Conservation (phyloP, 1,140 invertebrate genomes). For the Luehdorfia chinensis region DNA sequence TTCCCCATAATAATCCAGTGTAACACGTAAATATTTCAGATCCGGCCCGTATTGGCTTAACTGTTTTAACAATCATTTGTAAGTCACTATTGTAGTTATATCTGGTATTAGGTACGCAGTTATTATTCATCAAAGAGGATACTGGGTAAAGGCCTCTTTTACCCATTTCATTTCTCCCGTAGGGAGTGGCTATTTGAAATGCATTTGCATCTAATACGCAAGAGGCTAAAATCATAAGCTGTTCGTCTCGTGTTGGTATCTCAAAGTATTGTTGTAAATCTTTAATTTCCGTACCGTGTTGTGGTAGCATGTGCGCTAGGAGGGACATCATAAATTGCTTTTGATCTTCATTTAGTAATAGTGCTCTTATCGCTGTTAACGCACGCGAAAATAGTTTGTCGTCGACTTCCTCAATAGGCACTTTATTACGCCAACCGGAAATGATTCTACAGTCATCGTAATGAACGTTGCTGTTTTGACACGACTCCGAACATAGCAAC, state of each 20-base stretch:
- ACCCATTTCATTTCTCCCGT: slow-evolving; percentile 74
- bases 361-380: slow-evolving; percentile 79
- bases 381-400: slow-evolving; percentile 72
- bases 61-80: slow-evolving; percentile 81
- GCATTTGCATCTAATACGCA: slow-evolving; percentile 85
- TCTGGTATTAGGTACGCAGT: slow-evolving; percentile 85
- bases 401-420: slow-evolving; percentile 68
- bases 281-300: slow-evolving; percentile 78
- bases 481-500: slow-evolving; percentile 78
- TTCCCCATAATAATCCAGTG: slow-evolving; percentile 85
- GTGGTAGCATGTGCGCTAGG: slow-evolving; percentile 75
- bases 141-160: slow-evolving; percentile 85
- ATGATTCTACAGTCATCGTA: slow-evolving; percentile 79
- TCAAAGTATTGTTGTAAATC: slow-evolving; percentile 79
- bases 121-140: slow-evolving; percentile 85
- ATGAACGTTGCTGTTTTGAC: slow-evolving; percentile 77
- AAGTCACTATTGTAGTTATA: slow-evolving; percentile 80
- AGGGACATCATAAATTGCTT: slow-evolving; percentile 77
- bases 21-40: slow-evolving; percentile 86
- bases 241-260: slow-evolving; percentile 78
- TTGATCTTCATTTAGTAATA: slow-evolving; percentile 76
- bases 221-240: slow-evolving; percentile 79
- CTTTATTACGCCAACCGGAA: slow-evolving; percentile 72
- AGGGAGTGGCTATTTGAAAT: slow-evolving; percentile 80
- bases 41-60: slow-evolving; percentile 80